phyloP scores from a whole-genome alignment of 2,797 vertebrate genomes.

The Liasis olivaceus region DNA sequence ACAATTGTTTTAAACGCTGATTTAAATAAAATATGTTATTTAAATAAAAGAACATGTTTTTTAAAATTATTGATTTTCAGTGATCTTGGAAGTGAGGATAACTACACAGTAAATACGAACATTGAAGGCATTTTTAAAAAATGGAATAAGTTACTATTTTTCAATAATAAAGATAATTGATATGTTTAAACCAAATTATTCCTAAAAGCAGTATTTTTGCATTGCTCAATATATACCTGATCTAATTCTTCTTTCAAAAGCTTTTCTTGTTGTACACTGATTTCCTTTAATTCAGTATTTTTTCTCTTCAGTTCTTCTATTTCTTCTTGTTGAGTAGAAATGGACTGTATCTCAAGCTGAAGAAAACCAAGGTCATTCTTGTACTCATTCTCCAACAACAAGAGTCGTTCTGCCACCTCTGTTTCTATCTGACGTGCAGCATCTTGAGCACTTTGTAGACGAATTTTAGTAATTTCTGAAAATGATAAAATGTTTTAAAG shows the following conservation, averaged over 20 bases:
- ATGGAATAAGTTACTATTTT: neutral
- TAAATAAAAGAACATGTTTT: neutral
- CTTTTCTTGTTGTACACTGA: conserved; percentile 62
- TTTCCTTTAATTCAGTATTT: conserved; percentile 68
- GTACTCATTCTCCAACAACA: conserved; percentile 74
- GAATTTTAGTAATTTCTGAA: conserved; percentile 77
- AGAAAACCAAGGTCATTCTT: conserved; percentile 63
- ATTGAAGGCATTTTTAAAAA: neutral
- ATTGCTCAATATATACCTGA: conserved; percentile 56
- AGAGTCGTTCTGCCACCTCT: conserved; percentile 73
- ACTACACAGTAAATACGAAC: neutral
- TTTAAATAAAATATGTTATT: neutral
- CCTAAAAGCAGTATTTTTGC: neutral
- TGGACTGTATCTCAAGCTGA: conserved; percentile 55
- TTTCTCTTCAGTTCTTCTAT: conserved; percentile 72
- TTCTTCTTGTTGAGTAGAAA: conserved; percentile 74
- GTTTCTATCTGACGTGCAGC: conserved; percentile 74
- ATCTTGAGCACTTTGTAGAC: conserved; percentile 67
- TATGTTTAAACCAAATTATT: neutral
- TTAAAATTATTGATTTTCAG: neutral
- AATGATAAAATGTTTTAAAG: neutral
- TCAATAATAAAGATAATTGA: neutral
- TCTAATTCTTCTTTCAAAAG: conserved; percentile 69
- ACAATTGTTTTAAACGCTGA: neutral
- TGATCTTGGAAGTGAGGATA: neutral